Conservation (phyloP, 2,113 vertebrate species). For the Lethenteron camtschaticum region DNA sequence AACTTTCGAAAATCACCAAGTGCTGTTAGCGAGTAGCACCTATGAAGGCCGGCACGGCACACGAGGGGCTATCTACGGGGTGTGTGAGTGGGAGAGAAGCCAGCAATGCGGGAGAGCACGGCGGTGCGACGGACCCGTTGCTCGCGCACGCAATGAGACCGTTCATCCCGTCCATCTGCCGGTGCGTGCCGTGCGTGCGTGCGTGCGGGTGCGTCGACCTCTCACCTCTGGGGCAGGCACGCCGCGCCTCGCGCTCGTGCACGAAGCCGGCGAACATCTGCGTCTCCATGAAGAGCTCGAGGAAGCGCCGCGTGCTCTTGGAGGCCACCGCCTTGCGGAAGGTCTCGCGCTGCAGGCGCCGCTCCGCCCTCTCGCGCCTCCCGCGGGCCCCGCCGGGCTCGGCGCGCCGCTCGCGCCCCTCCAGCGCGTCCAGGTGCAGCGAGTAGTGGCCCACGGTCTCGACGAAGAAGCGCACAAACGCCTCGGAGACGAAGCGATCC, state of each 20-base stretch:
- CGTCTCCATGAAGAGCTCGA: conserved; percentile 90
- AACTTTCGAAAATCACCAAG: too few relatives aligned
- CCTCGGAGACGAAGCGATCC: conserved; percentile 60
- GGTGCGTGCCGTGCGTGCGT: too few relatives aligned
- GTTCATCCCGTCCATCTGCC: too few relatives aligned
- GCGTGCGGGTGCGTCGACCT: too few relatives aligned
- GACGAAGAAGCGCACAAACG: conserved; percentile 86
- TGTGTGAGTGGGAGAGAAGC: too few relatives aligned
- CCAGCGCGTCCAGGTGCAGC: conserved; percentile 39
- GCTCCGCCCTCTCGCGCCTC: conserved; percentile 23
- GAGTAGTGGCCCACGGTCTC: conserved; percentile 51
- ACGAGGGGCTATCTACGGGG: too few relatives aligned
- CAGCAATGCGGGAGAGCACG: too few relatives aligned
- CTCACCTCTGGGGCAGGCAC: conserved; percentile 47
- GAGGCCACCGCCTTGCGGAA: conserved; percentile 73
- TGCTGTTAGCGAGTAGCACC: too few relatives aligned
- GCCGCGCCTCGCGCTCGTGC: conserved; percentile 73
- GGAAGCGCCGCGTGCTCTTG: conserved; percentile 50
- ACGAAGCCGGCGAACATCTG: conserved; percentile 97
- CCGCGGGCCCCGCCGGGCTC: too few relatives aligned
- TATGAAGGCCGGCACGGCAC: too few relatives aligned
- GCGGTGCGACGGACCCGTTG: too few relatives aligned
- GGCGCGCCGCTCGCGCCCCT: conserved; percentile 34
- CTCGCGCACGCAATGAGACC: too few relatives aligned
- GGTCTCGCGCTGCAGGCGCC: conserved; percentile 50